A percentile compares a stretch with the other conserved stretches of the same genome.
phyloP scores from a whole-genome alignment of 2,888 invertebrate species.

The Limnephilus marmoratus region DNA sequence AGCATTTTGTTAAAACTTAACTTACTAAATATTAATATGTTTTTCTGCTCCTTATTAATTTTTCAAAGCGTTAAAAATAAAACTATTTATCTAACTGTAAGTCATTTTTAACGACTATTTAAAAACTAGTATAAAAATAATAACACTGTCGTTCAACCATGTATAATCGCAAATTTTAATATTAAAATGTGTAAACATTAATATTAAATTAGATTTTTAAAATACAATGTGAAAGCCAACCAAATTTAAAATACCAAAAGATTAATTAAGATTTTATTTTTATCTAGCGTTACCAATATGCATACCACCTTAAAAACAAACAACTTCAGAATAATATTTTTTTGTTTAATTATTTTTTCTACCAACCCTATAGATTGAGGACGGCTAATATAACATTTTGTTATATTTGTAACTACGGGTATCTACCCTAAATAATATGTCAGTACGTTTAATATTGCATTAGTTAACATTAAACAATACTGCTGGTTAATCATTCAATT shows the following conservation, averaged over 20 bases:
- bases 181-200: background rate
- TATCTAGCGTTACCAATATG: background rate
- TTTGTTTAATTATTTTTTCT: background rate
- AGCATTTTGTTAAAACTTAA: background rate
- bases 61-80: background rate
- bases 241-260: background rate
- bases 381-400: background rate
- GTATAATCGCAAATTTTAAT: background rate
- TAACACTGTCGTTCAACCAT: background rate
- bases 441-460: background rate
- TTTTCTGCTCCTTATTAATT: background rate
- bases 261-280: background rate
- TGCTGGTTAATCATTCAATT: background rate
- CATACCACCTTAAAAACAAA: background rate
- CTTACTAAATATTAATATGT: background rate
- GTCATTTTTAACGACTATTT: background rate
- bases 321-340: background rate
- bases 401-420: background rate
- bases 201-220: background rate
- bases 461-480: background rate
- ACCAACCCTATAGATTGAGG: background rate
- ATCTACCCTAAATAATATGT: background rate
- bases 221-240: background rate
- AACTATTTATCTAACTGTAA: background rate
- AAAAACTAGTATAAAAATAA: background rate